These are phyloP conservation scores for Mesocentrotus franciscanus DNA, from an alignment of 53 echinoderm and acorn worm genomes.

Conservation along the genomic window DNA sequence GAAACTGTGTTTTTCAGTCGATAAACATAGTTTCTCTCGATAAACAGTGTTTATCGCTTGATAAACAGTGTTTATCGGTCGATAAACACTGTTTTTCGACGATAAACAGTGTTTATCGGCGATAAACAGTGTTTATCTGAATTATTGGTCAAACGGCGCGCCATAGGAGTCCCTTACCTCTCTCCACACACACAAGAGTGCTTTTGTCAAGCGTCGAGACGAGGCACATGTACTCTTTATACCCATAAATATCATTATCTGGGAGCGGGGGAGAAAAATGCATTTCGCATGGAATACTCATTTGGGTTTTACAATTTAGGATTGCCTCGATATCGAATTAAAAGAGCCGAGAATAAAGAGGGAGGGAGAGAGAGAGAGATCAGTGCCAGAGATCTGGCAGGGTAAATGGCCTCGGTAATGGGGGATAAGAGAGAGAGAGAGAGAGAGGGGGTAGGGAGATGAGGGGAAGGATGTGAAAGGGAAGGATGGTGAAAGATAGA, in stretches of 20 bases:
- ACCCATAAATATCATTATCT: constrained; percentile 29
- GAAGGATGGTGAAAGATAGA: background rate
- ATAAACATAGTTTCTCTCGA: too few species aligned
- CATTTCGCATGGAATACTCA: constrained; percentile 32
- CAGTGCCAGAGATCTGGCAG: background rate
- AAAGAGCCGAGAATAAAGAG: constrained; percentile 9
- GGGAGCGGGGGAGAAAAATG: constrained; percentile 22
- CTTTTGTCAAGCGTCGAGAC: background rate
- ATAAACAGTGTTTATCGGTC: too few species aligned
- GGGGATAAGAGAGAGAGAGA: background rate
- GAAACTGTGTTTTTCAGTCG: too few species aligned
- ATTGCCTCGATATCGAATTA: constrained; percentile 27
- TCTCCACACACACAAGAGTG: constrained; percentile 8
- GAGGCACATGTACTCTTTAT: background rate
- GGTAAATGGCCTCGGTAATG: constrained; percentile 32
- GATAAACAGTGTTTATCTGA: too few species aligned
- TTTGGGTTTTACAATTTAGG: constrained; percentile 30
- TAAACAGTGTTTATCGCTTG: too few species aligned
- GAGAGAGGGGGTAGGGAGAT: background rate
- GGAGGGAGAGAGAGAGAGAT: background rate
- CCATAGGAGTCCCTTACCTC: background rate
- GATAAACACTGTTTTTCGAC: too few species aligned
- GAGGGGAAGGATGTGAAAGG: background rate
- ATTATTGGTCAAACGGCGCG: too few species aligned
- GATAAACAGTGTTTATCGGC: too few species aligned